Percentiles rank a stretch among this genome's conserved stretches.
Evolutionary conservation across 2,113 vertebrate species (phyloP).

Genomic region (Alaudala cheleensis): DNA sequence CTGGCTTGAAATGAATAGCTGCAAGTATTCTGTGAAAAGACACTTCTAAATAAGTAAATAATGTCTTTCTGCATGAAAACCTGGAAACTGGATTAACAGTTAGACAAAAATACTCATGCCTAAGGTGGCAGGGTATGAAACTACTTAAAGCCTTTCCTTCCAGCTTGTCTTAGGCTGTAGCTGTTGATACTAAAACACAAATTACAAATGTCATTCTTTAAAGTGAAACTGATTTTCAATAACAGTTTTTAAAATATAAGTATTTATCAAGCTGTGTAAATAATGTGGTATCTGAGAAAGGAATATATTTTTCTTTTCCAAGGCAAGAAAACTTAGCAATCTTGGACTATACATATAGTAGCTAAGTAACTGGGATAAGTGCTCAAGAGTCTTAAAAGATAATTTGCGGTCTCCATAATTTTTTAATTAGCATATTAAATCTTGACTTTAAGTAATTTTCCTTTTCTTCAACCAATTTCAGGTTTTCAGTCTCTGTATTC

Average conservation of each 20-base stretch:
- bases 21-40: neutral
- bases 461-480: neutral
- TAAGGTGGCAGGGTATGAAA: neutral
- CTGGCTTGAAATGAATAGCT: neutral
- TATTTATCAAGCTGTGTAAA: neutral
- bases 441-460: neutral
- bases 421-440: neutral
- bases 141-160: neutral
- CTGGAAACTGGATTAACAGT: neutral
- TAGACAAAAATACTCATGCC: neutral
- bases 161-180: neutral
- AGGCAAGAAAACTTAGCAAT: neutral
- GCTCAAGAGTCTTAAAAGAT: neutral
- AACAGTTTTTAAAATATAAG: neutral
- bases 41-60: neutral
- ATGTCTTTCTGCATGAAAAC: neutral
- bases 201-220: neutral
- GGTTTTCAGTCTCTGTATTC: neutral
- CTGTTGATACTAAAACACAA: neutral
- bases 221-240: neutral
- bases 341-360: neutral
- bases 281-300: neutral
- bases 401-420: neutral
- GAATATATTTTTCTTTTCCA: neutral
- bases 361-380: neutral